Conservation (phyloP, 2,113 vertebrate genomes). For the Dinomys branickii region DNA sequence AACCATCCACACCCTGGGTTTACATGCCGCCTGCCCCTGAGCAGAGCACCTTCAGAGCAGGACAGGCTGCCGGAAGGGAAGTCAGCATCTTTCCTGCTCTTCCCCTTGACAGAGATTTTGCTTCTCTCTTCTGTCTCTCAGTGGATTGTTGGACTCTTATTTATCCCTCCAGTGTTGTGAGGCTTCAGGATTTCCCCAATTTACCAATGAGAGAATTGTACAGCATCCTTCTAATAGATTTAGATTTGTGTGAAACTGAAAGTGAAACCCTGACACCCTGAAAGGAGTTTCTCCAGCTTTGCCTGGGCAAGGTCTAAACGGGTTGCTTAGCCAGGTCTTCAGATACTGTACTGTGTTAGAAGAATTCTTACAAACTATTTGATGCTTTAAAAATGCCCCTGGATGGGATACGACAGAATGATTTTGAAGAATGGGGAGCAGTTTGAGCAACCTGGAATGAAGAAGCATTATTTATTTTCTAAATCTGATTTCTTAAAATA, state of each 20-base stretch:
- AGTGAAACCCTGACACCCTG: not conserved
- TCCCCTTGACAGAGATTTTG: not conserved
- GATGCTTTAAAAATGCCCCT: not conserved
- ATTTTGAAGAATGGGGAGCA: not conserved
- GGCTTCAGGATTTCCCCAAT: not conserved
- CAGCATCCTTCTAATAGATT: rapidly evolving
- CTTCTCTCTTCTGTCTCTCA: not conserved
- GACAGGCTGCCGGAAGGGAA: not conserved
- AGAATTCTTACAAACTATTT: not conserved
- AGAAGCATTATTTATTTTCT: not conserved
- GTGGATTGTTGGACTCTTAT: not conserved
- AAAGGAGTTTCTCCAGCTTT: not conserved
- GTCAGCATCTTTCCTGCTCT: conserved; percentile 10
- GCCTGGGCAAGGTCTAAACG: not conserved
- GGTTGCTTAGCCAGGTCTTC: not conserved
- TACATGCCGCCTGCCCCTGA: not conserved
- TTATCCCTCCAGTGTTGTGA: rapidly evolving
- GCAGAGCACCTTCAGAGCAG: not conserved
- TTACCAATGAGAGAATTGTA: not conserved
- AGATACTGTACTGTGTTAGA: not conserved
- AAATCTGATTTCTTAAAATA: not conserved
- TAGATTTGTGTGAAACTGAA: conserved; percentile 50
- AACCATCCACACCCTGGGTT: rapidly evolving
- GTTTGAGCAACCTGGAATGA: not conserved
- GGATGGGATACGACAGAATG: not conserved